Conservation (phyloP, 2,113 vertebrate species). For the Meleagris gallopavo region DNA sequence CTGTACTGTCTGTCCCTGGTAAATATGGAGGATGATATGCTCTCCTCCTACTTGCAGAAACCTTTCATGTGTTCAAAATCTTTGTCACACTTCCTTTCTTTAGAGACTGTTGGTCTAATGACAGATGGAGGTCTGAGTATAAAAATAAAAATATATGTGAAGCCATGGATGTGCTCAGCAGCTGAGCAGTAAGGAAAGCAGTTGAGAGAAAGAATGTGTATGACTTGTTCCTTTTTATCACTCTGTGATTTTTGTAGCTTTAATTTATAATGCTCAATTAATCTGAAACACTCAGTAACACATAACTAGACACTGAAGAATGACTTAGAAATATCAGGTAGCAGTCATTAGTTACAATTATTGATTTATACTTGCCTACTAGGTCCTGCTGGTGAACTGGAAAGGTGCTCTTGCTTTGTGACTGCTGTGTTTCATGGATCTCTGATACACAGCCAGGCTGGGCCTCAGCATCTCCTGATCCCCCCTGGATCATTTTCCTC, state of each 20-base stretch:
- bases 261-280: background rate
- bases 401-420: background rate
- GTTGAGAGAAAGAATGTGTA: background rate
- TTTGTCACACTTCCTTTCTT: conserved; percentile 17
- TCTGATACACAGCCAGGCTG: background rate
- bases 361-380: background rate
- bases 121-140: background rate
- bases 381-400: background rate
- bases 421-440: background rate
- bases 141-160: background rate
- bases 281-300: background rate
- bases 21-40: background rate
- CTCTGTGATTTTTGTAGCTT: background rate
- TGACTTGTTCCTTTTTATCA: background rate
- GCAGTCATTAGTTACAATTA: background rate
- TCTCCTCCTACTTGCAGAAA: background rate
- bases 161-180: background rate
- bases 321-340: background rate
- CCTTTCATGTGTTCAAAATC: conserved; percentile 4
- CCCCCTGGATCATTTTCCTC: background rate
- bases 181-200: background rate
- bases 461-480: background rate
- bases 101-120: background rate
- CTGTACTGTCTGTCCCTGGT: background rate
- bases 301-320: background rate